These are phyloP conservation scores for Sthenelais limicola DNA, from an alignment of 2,888 invertebrate genomes.

Conservation along the genomic window DNA sequence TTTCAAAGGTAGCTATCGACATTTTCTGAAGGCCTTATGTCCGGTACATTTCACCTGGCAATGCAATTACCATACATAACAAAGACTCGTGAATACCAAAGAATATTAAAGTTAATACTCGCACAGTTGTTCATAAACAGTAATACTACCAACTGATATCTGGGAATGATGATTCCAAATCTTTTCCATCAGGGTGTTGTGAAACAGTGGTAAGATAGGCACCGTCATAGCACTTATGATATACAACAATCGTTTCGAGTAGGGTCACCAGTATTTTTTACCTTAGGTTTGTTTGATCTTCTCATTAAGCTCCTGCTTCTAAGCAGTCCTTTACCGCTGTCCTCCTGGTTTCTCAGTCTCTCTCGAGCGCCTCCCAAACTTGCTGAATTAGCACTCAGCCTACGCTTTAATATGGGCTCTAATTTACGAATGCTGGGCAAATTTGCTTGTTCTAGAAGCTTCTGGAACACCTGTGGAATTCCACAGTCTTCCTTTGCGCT, in stretches of 20 bases:
- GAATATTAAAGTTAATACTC: no score
- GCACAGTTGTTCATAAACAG: no score
- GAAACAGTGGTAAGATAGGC: not conserved
- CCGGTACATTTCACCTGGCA: no score
- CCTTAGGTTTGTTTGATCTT: conserved; percentile 78
- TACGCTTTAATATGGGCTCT: conserved; percentile 76
- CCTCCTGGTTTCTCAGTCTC: conserved; percentile 59
- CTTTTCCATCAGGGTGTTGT: no score
- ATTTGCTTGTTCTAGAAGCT: conserved; percentile 83
- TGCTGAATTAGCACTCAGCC: conserved; percentile 81
- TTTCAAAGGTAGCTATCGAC: no score
- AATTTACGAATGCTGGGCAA: conserved; percentile 72
- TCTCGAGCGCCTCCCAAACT: conserved; percentile 68
- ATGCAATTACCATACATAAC: no score
- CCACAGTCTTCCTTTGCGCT: conserved; percentile 78
- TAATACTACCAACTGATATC: no score
- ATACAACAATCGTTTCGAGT: conserved; percentile 63
- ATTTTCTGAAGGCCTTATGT: no score
- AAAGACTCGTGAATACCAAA: no score
- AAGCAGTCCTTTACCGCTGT: conserved; percentile 53
- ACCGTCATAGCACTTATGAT: conserved; percentile 48
- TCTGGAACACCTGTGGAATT: conserved; percentile 85
- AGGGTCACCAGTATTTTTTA: conserved; percentile 62
- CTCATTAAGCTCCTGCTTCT: conserved; percentile 84
- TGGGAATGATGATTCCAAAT: no score